A percentile compares a stretch with the other conserved stretches of the same genome.
phyloP scores from a whole-genome alignment of 2,113 vertebrate species.

The Dasypus novemcinctus region DNA sequence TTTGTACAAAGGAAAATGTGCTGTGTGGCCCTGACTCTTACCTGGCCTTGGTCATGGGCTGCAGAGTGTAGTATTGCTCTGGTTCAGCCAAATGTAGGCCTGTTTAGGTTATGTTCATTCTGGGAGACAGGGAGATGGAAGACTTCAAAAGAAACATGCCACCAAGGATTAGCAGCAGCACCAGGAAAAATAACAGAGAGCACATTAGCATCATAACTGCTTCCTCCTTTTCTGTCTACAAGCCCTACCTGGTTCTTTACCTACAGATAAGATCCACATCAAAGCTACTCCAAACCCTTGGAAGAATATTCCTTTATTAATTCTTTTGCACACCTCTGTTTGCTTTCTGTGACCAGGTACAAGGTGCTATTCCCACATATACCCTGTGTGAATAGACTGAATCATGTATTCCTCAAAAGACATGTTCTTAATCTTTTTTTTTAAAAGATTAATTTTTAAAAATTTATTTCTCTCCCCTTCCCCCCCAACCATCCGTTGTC shows the following conservation, averaged over 20 bases:
- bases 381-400: too few species aligned
- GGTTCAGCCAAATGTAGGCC: background rate
- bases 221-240: background rate
- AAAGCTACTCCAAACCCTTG: background rate
- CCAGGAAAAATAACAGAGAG: background rate
- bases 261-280: background rate
- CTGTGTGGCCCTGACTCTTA: background rate
- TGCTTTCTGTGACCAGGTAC: background rate
- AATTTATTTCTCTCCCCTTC: too few species aligned
- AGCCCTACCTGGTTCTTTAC: background rate
- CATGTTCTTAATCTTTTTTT: too few species aligned
- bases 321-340: background rate
- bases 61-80: background rate
- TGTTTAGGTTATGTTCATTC: background rate
- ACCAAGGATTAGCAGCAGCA: background rate
- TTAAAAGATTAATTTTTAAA: too few species aligned
- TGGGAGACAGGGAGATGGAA: background rate
- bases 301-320: background rate
- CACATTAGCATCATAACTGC: background rate
- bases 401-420: too few species aligned
- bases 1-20: constrained; percentile 11
- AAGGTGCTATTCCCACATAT: background rate
- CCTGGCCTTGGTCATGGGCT: background rate
- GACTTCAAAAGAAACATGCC: constrained; percentile 1
- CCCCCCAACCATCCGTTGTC: too few species aligned